Conservation (phyloP, 2,113 vertebrate genomes). For the Neolamprologus ventralis region DNA sequence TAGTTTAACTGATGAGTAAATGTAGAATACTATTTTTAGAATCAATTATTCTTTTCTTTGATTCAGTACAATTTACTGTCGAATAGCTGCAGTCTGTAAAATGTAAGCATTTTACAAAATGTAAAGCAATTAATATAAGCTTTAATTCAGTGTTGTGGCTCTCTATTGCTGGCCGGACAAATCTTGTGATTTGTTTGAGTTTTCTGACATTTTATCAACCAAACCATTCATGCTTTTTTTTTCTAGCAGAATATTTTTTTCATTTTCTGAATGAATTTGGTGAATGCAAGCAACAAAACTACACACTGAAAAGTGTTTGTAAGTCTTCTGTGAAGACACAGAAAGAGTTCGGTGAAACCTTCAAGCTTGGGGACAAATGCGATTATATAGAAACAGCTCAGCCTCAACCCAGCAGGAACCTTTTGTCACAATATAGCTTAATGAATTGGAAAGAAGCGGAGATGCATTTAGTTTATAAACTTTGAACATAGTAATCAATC, state of each 20-base stretch:
- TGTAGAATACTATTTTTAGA: neutral
- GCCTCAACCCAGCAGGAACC: neutral
- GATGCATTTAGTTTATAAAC: slow-evolving; percentile 9
- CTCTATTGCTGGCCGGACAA: neutral
- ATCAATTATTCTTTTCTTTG: neutral
- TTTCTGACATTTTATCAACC: neutral
- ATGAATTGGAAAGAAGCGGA: slow-evolving; percentile 3
- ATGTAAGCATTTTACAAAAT: neutral
- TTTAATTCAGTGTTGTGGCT: neutral
- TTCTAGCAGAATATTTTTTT: neutral
- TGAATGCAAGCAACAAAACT: neutral
- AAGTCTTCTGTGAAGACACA: neutral
- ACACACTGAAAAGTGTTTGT: neutral
- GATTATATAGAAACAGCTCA: neutral
- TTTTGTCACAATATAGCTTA: neutral
- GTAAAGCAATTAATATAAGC: neutral
- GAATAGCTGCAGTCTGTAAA: neutral
- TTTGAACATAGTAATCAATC: slow-evolving; percentile 27
- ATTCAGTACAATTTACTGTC: neutral
- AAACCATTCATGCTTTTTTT: neutral
- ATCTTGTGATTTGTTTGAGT: neutral
- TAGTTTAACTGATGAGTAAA: neutral
- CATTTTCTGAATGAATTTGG: neutral
- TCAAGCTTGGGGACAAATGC: neutral
- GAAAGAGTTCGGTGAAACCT: neutral